A percentile compares a stretch with the other conserved stretches of the same genome.
phyloP scores from a whole-genome alignment of 2,113 vertebrate species.

The Festucalex cinctus region DNA sequence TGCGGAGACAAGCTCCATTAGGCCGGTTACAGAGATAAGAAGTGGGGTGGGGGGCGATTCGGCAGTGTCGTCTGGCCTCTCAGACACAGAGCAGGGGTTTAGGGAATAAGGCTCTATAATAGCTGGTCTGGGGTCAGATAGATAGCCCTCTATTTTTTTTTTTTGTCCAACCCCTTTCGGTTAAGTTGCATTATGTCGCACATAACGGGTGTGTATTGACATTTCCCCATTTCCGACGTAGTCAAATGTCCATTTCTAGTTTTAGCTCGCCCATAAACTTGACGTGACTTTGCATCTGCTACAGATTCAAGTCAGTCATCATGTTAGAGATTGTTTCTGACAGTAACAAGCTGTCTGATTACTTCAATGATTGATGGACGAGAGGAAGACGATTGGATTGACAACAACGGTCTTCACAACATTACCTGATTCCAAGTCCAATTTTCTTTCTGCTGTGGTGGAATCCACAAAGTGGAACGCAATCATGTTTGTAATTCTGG shows the following conservation, averaged over 20 bases:
- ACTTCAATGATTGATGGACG: constrained; percentile 56
- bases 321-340: constrained; percentile 58
- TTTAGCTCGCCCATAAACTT: background rate
- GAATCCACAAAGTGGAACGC: background rate
- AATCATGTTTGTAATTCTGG: background rate
- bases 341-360: constrained; percentile 66
- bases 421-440: constrained; percentile 1
- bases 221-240: no score
- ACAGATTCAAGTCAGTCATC: constrained; percentile 44
- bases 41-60: constrained; percentile 23
- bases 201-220: background rate
- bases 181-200: constrained; percentile 57
- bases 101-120: constrained; percentile 55
- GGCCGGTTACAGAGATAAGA: constrained; percentile 65
- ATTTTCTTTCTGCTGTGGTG: background rate
- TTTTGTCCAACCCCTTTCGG: constrained; percentile 58
- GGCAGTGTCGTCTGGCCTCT: constrained; percentile 53
- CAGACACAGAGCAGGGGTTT: constrained; percentile 2
- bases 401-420: constrained; percentile 42
- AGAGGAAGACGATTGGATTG: constrained; percentile 41
- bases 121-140: constrained; percentile 71
- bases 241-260: background rate
- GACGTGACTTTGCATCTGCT: constrained; percentile 50
- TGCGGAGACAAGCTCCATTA: constrained; percentile 69
- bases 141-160: constrained; percentile 29